Percentiles rank a stretch among this genome's conserved stretches.
Evolutionary conservation across 2,113 vertebrate genomes (phyloP).

Genomic region (Cololabis saira): DNA sequence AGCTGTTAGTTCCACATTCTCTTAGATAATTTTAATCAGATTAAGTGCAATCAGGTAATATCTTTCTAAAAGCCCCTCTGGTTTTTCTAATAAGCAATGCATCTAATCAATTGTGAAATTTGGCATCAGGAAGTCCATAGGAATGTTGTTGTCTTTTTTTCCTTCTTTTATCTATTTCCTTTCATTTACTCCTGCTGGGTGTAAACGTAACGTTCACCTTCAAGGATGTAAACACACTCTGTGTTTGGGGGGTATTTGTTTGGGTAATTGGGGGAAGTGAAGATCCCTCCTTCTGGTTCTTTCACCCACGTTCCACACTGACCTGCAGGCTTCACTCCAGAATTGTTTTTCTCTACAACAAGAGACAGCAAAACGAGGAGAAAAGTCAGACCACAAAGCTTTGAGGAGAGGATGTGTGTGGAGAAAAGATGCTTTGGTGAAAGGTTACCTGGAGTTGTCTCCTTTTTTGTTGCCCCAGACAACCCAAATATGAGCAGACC

Average conservation of each 20-base stretch:
- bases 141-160: not conserved
- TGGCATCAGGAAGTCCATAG: slow-evolving; percentile 6
- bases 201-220: slow-evolving; percentile 85
- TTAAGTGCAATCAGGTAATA: slow-evolving; percentile 23
- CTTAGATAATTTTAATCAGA: slow-evolving; percentile 29
- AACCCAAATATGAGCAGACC: slow-evolving; percentile 97
- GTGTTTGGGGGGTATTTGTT: slow-evolving; percentile 97
- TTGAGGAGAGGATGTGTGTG: not conserved
- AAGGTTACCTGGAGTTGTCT: slow-evolving; percentile 86
- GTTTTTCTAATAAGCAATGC: slow-evolving; percentile 6
- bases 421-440: not conserved
- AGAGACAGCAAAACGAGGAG: slow-evolving; percentile 29
- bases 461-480: slow-evolving; percentile 95
- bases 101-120: slow-evolving; percentile 2
- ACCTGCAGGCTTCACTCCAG: slow-evolving; percentile 93
- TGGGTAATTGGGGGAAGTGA: slow-evolving; percentile 98
- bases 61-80: slow-evolving; percentile 3
- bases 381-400: slow-evolving; percentile 5
- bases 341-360: slow-evolving; percentile 88
- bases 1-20: slow-evolving; percentile 19
- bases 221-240: slow-evolving; percentile 98
- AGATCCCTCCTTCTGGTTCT: slow-evolving; percentile 93
- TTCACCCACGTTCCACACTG: slow-evolving; percentile 99
- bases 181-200: not conserved
- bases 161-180: not conserved